phyloP scores from a whole-genome alignment of 1,140 invertebrate species.

The Ceratoteleas bidentatus region DNA sequence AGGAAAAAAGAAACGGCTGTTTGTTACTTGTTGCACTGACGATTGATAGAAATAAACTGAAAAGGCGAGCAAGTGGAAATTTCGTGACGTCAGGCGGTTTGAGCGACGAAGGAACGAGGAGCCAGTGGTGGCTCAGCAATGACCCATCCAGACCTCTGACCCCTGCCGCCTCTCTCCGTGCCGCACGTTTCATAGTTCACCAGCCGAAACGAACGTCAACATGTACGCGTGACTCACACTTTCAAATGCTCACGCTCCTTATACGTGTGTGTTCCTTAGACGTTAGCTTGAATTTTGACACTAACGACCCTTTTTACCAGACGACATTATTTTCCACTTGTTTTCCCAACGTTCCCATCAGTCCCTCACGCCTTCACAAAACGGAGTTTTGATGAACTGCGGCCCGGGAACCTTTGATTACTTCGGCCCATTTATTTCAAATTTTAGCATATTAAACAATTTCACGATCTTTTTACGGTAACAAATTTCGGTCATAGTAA shows the following conservation, averaged over 20 bases:
- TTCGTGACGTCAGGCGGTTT: conserved; percentile 71
- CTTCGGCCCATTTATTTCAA: background rate
- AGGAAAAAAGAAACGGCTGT: conserved; percentile 35
- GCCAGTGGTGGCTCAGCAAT: conserved; percentile 56
- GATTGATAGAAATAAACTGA: conserved; percentile 64
- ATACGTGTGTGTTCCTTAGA: conserved; percentile 2
- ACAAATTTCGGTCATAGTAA: background rate
- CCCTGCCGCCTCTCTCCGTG: conserved; percentile 51
- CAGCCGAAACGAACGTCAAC: conserved; percentile 51
- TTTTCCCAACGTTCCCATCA: conserved; percentile 54
- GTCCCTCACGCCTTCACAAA: conserved; percentile 15
- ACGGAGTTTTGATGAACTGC: conserved; percentile 23
- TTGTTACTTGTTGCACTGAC: conserved; percentile 33
- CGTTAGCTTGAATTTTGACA: conserved; percentile 54
- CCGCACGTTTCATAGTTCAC: conserved; percentile 62
- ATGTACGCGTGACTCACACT: conserved; percentile 2
- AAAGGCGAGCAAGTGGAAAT: conserved; percentile 73
- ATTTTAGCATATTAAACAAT: background rate
- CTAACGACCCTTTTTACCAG: conserved; percentile 50
- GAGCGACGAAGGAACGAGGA: conserved; percentile 57
- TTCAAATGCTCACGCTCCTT: background rate
- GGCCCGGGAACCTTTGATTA: conserved; percentile 5
- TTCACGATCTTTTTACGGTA: background rate
- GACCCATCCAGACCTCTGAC: conserved; percentile 74
- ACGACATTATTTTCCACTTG: conserved; percentile 59